phyloP scores from a whole-genome alignment of 1,140 invertebrate species.

The Camponotus pennsylvanicus region DNA sequence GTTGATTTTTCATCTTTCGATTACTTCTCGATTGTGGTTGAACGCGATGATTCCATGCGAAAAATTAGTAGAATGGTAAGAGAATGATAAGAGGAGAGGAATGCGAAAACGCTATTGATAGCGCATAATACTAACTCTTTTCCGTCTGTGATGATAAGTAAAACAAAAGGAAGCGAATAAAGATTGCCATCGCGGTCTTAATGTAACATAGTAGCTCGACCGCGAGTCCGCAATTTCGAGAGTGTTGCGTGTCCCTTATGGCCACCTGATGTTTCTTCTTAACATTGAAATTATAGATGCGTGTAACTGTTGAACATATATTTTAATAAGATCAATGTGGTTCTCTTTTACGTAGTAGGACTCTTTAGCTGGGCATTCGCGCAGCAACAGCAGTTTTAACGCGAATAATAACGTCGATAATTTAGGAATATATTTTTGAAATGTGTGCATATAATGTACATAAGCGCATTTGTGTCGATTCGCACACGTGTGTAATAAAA shows the following conservation, averaged over 20 bases:
- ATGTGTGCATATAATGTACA: conserved; percentile 36
- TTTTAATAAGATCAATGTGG: conserved; percentile 61
- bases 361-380: conserved; percentile 22
- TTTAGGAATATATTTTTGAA: conserved; percentile 52
- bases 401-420: conserved; percentile 22
- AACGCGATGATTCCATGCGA: background rate
- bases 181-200: conserved; percentile 19
- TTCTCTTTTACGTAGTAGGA: background rate
- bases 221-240: conserved; percentile 37
- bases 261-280: conserved; percentile 61
- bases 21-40: conserved; percentile 22
- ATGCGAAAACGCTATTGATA: conserved; percentile 14
- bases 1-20: conserved; percentile 19
- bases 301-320: conserved; percentile 58
- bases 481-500: conserved; percentile 11
- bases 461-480: background rate
- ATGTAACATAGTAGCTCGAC: conserved; percentile 44
- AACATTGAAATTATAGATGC: conserved; percentile 55
- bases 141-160: conserved; percentile 71
- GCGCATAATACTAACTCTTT: conserved; percentile 64
- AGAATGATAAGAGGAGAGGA: background rate
- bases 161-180: conserved; percentile 33
- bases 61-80: background rate
- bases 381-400: background rate
- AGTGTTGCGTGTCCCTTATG: conserved; percentile 27